phyloP scores from a whole-genome alignment of 2,113 vertebrate species.

The Budorcas taxicolor region DNA sequence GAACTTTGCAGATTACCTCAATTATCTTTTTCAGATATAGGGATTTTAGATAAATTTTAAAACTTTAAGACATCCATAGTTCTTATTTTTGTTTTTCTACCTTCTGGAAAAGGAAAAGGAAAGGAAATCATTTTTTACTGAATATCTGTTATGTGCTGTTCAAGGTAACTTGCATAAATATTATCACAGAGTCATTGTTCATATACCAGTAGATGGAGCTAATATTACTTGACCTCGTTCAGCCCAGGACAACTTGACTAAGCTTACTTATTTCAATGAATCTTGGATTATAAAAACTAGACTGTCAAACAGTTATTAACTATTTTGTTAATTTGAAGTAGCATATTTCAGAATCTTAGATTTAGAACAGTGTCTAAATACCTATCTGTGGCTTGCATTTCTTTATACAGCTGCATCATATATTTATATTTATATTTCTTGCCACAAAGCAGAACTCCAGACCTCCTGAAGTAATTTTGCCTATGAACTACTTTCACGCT shows the following conservation, averaged over 20 bases:
- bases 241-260: neutral
- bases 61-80: neutral
- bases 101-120: neutral
- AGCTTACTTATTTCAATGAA: neutral
- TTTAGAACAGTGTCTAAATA: neutral
- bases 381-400: neutral
- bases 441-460: neutral
- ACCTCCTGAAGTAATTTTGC: neutral
- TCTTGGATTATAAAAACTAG: neutral
- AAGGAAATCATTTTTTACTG: neutral
- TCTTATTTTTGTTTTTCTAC: neutral
- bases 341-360: neutral
- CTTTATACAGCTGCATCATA: neutral
- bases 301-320: neutral
- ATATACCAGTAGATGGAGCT: conserved; percentile 13
- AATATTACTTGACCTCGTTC: neutral
- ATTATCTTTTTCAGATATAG: neutral
- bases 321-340: conserved; percentile 15
- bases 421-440: neutral
- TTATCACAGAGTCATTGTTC: neutral
- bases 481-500: neutral
- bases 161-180: neutral
- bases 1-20: neutral
- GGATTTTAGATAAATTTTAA: neutral
- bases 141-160: neutral